A percentile compares a stretch with the other conserved stretches of the same genome.
These are phyloP conservation scores for Gymnopithys bicolor DNA, from an alignment of 2,797 vertebrate genomes.

Conservation along the genomic window DNA sequence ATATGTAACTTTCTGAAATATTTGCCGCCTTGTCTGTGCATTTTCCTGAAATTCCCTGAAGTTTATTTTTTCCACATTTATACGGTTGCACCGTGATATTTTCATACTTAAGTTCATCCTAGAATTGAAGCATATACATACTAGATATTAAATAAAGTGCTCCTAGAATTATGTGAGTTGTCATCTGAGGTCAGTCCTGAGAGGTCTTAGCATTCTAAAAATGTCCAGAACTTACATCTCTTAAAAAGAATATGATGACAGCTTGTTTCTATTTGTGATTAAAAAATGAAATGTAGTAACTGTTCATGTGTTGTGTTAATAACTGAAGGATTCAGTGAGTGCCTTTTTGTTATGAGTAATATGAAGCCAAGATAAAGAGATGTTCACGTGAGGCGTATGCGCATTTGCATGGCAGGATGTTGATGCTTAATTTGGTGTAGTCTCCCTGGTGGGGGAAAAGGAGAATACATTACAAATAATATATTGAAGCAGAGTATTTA, in stretches of 20 bases:
- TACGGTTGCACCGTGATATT: not conserved
- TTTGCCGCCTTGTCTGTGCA: not conserved
- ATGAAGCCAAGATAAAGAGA: not conserved
- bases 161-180: not conserved
- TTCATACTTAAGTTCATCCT: not conserved
- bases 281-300: not conserved
- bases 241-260: not conserved
- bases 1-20: not conserved
- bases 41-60: not conserved
- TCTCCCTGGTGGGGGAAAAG: not conserved
- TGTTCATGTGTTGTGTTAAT: not conserved
- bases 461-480: not conserved
- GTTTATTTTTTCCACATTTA: not conserved
- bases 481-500: not conserved
- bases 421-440: rapidly evolving
- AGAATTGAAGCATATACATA: not conserved
- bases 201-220: not conserved
- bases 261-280: not conserved
- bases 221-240: not conserved
- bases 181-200: not conserved
- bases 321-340: not conserved
- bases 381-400: not conserved
- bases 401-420: not conserved
- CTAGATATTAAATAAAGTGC: not conserved
- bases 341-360: not conserved